phyloP scores from a whole-genome alignment of 2,888 invertebrate species.

The Tuberolachnus salignus region DNA sequence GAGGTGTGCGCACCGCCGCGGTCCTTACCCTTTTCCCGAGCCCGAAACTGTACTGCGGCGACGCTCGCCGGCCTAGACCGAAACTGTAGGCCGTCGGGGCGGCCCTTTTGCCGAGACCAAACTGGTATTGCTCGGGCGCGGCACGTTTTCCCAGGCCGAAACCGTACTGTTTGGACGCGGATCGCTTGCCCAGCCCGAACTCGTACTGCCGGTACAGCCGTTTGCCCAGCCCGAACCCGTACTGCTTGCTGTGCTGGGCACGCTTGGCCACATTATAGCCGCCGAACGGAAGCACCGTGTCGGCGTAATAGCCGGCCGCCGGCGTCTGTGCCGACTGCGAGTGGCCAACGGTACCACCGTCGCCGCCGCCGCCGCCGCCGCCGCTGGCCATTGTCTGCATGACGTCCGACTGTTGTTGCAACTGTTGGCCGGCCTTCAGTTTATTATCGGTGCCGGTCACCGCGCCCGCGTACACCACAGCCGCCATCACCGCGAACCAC shows the following conservation, averaged over 20 bases:
- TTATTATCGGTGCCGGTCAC: neutral
- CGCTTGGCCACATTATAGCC: slow-evolving; percentile 20
- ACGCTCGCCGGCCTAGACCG: slow-evolving; percentile 58
- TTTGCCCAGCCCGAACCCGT: slow-evolving; percentile 55
- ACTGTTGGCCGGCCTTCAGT: neutral
- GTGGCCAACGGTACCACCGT: neutral
- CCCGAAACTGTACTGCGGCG: slow-evolving; percentile 53
- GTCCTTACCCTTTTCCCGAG: slow-evolving; percentile 38
- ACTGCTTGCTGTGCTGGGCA: slow-evolving; percentile 46
- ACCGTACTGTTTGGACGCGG: slow-evolving; percentile 68
- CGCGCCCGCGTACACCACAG: slow-evolving; percentile 14
- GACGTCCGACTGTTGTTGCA: slow-evolving; percentile 40
- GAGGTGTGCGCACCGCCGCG: no score
- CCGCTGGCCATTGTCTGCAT: slow-evolving; percentile 19
- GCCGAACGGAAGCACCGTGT: neutral
- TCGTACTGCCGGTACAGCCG: slow-evolving; percentile 60
- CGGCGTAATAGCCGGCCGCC: slow-evolving; percentile 15
- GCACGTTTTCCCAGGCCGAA: slow-evolving; percentile 66
- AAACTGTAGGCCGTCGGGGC: slow-evolving; percentile 61
- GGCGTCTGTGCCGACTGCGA: neutral
- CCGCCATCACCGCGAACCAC: slow-evolving; percentile 22
- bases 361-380: neutral
- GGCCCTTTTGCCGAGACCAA: slow-evolving; percentile 68
- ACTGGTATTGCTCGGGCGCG: slow-evolving; percentile 64
- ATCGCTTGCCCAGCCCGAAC: slow-evolving; percentile 60